Evolutionary conservation across 2,113 vertebrate genomes (phyloP).

Genomic region (Ariopsis seemanni): DNA sequence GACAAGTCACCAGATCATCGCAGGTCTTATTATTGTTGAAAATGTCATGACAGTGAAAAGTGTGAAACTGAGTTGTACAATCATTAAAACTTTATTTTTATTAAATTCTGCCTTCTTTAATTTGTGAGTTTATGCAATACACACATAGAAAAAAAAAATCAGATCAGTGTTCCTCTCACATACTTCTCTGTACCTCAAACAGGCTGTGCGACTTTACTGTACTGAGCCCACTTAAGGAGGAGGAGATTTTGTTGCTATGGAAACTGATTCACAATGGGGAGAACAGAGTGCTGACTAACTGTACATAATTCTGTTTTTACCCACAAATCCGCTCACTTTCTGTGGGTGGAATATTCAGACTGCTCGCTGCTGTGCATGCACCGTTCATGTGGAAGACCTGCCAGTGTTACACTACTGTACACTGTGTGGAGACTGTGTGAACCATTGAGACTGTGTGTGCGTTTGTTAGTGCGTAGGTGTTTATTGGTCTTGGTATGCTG

Average conservation of each 20-base stretch:
- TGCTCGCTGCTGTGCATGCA: constrained; percentile 22
- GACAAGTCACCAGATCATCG: too few species aligned
- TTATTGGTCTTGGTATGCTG: neutral
- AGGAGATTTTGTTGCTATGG: constrained; percentile 58
- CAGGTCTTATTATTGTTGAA: neutral
- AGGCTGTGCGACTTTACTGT: constrained; percentile 57
- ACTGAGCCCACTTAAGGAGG: constrained; percentile 54
- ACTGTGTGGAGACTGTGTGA: constrained; percentile 1
- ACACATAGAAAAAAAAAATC: constrained; percentile 3
- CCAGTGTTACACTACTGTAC: neutral
- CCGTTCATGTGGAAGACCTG: constrained; percentile 36
- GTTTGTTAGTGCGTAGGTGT: neutral
- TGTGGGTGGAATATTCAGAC: constrained; percentile 50
- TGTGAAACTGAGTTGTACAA: neutral
- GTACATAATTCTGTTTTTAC: constrained; percentile 54
- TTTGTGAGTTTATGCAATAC: constrained; percentile 31
- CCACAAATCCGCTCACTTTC: constrained; percentile 49
- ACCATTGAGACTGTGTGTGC: constrained; percentile 6
- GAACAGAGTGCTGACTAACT: constrained; percentile 62
- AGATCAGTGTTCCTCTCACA: constrained; percentile 17
- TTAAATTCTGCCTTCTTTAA: neutral
- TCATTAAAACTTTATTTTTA: neutral
- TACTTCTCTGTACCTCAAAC: constrained; percentile 50
- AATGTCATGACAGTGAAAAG: neutral
- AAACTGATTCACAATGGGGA: constrained; percentile 60